Percentiles rank a stretch among this genome's conserved stretches.
These are phyloP conservation scores for Tetheella fluctuosa DNA, from an alignment of 2,888 invertebrate genomes.

Conservation along the genomic window DNA sequence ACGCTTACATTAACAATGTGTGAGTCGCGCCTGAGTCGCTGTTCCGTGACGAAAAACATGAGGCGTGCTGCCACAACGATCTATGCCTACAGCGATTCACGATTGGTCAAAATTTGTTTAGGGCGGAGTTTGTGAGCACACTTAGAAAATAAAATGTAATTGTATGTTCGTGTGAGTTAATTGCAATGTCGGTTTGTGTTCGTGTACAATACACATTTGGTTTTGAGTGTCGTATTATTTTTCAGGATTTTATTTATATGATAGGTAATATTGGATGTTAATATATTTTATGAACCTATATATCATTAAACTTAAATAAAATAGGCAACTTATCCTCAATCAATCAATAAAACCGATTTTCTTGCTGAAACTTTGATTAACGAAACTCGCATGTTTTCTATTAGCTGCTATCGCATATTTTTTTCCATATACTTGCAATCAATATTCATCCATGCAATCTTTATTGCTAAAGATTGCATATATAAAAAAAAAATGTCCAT, in stretches of 20 bases:
- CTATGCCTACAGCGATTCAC: slow-evolving; percentile 68
- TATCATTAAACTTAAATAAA: no score
- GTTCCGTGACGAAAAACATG: slow-evolving; percentile 81
- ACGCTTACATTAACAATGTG: slow-evolving; percentile 80
- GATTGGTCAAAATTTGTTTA: slow-evolving; percentile 78
- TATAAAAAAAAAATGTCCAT: no score
- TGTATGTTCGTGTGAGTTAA: slow-evolving; percentile 75
- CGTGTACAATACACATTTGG: slow-evolving; percentile 69
- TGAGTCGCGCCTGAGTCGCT: slow-evolving; percentile 84
- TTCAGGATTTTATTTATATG: slow-evolving; percentile 34
- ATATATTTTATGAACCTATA: not conserved
- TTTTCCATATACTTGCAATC: no score
- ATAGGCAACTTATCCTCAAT: no score
- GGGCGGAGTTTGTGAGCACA: slow-evolving; percentile 79
- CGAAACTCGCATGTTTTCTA: no score
- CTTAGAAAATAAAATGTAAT: slow-evolving; percentile 64
- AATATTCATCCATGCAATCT: no score
- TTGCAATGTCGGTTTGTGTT: slow-evolving; percentile 77
- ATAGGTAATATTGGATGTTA: not conserved
- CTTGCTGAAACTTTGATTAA: no score
- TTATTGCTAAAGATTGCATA: no score
- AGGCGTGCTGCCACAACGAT: slow-evolving; percentile 82
- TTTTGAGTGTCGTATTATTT: slow-evolving; percentile 59
- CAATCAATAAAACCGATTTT: no score
- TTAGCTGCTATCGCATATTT: no score